These are phyloP conservation scores for Drosophila nannoptera DNA, from an alignment of 1,140 invertebrate genomes.

Conservation along the genomic window DNA sequence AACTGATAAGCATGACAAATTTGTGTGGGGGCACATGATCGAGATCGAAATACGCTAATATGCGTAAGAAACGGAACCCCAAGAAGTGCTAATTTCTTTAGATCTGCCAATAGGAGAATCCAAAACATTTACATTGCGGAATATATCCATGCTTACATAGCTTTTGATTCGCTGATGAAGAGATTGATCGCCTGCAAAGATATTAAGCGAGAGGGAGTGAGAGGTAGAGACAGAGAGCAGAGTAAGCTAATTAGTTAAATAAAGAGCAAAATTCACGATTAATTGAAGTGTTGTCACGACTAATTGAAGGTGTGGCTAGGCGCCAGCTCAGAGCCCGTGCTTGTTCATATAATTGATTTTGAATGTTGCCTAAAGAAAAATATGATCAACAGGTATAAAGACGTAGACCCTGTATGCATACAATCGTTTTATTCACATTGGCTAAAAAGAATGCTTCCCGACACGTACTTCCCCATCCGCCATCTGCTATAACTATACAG, in stretches of 20 bases:
- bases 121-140: constrained; percentile 8
- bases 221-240: background rate
- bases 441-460: constrained; percentile 14
- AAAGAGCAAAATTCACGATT: too few species aligned
- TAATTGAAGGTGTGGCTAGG: too few species aligned
- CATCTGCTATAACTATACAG: background rate
- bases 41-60: constrained; percentile 34
- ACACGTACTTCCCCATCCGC: constrained; percentile 9
- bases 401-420: background rate
- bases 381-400: too few species aligned
- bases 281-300: too few species aligned
- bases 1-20: constrained; percentile 71
- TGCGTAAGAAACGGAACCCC: constrained; percentile 11
- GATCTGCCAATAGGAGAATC: constrained; percentile 10
- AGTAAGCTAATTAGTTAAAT: background rate
- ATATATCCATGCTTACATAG: constrained; percentile 23
- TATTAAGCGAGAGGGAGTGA: background rate
- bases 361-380: too few species aligned
- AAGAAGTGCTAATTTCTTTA: constrained; percentile 36
- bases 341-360: too few species aligned
- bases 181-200: constrained; percentile 7
- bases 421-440: constrained; percentile 11
- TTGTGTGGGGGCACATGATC: constrained; percentile 68
- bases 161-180: constrained; percentile 21
- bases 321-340: too few species aligned